These are phyloP conservation scores for Ptiloglossa arizonensis DNA, from an alignment of 1,140 invertebrate genomes.

Conservation along the genomic window DNA sequence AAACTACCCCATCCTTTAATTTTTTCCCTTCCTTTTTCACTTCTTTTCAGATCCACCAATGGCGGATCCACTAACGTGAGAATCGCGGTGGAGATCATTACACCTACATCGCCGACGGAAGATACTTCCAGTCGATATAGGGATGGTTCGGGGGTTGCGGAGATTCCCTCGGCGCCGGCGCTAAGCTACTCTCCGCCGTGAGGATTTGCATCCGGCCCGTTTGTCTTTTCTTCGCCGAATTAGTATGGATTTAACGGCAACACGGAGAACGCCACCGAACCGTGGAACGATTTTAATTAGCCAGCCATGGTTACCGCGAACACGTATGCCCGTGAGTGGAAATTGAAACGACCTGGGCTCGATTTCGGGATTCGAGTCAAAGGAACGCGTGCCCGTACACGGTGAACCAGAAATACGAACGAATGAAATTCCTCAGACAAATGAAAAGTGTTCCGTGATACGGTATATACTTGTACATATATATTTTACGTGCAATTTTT, in stretches of 20 bases:
- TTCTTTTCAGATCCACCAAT: too few species aligned
- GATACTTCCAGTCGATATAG: conserved; percentile 41
- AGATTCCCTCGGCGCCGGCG: conserved; percentile 61
- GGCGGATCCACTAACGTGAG: not conserved
- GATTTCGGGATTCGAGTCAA: not conserved
- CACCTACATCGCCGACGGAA: conserved; percentile 27
- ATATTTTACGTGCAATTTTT: too few species aligned
- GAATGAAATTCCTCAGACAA: too few species aligned
- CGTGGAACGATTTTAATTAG: conserved; percentile 15
- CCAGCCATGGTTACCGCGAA: not conserved
- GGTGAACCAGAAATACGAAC: too few species aligned
- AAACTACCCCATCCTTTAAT: too few species aligned
- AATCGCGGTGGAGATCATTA: conserved; percentile 49
- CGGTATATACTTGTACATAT: too few species aligned
- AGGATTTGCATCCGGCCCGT: conserved; percentile 65
- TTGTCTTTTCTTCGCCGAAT: conserved; percentile 61
- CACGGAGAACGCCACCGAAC: conserved; percentile 7
- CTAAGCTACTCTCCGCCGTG: conserved; percentile 60
- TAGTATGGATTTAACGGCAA: conserved; percentile 50
- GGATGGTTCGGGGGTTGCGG: conserved; percentile 22
- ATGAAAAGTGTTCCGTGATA: too few species aligned
- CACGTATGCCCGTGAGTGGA: not conserved
- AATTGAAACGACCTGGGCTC: not conserved
- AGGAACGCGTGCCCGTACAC: too few species aligned
- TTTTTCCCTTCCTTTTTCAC: too few species aligned